Evolutionary conservation across 1,140 invertebrate genomes (phyloP), one percentile per base, ranked within the genome.

Genomic region (Lepidurus apus): DNA sequence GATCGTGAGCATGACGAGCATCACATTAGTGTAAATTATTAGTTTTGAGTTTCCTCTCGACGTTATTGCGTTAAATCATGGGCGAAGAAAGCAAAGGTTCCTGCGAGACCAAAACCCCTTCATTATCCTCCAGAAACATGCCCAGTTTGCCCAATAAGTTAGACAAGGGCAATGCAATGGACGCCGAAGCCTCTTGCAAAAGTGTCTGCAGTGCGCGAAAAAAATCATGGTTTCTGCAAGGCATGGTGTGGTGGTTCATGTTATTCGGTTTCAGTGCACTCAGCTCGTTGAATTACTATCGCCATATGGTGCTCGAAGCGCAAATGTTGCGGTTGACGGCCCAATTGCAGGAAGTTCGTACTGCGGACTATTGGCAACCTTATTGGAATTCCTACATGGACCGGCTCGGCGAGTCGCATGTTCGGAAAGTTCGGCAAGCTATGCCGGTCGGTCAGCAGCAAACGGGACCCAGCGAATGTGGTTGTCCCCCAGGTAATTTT

Each of bases 321-420:
- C 53, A 65, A 65, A 65, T 65, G 53, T 11, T 65, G 53, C 53
- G 53, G 53, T 65, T 65, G 17, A n/a, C 53, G 53, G 53, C 53
- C 53, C 53, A 65, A 65, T 65, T 65, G 53, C 53, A 65, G 53
- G 53, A 65, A 65, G 53, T 65, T 13, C 17, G 17, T 21, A 65
- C 8, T 13, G 17, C 53, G 53, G 53, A 65, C 53, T 17, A 65
- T 65, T 65, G 53, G 53, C 53, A 65, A 65, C 53, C 53, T 65
- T 65, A 65, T 65, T 65, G 53, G 53, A 65, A 65, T 65, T 65
- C 53, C 53, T 65, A 65, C 21, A 34, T 65, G 21, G 17, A 65
- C 53, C 53, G 53, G 21, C n/a, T 9, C n/a, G 53, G 53, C 21
- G 34, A 34, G 34, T 34, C 34, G 53, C 53, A 65, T 65, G 53